Evolutionary conservation across 1,140 invertebrate genomes (phyloP), one percentile per base, ranked within the genome.

Genomic region (Sinonovacula constricta): DNA sequence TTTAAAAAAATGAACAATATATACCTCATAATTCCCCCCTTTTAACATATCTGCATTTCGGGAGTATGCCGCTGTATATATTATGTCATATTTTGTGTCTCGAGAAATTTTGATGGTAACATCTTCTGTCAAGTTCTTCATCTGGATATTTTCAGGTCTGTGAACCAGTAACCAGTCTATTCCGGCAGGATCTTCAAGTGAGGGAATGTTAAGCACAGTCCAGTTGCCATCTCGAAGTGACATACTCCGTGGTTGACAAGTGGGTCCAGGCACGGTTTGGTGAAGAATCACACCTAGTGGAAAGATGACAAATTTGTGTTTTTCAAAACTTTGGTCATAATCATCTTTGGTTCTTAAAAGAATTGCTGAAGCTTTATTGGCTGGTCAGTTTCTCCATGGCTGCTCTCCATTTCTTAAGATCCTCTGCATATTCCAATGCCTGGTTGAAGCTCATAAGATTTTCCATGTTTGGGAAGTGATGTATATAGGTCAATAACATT

Each of bases 51-150:
- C 71, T 57, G 67, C 71, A 14, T 45, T 30, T 77, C 78, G 62
- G 57, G 74, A 79, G 57, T 81, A 81, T 15, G 79, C 81, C 14
- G 79, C 84, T 22, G 81, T 69, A 56, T 66, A 75, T 45, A 86
- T 66, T 2, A 28, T 49, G 12, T 82, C 74, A 0, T 56, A 57
- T 14, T 79, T 81, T 15, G 81, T 69, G 66, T 80, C 76, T 57
- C 69, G 22, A 26, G 74, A 28, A 30, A 87, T 67, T 33, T 85
- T 85, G 1, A 87, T 77, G 4, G 34, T 70, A 2, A 85, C 36
- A 36, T 69, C 56, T 24, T 81, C 79, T 28, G 53, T 39, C 15
- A 76, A 63, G 0, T 28, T 34, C 18, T 72, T 26, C 15, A 70
- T 65, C 14, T 67, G 53, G 3, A 39, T 65, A 60, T 81, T 81